Evolutionary conservation across 1,140 invertebrate species (phyloP), one percentile per base, ranked within the genome.

Genomic region (Drosophila guanche): DNA sequence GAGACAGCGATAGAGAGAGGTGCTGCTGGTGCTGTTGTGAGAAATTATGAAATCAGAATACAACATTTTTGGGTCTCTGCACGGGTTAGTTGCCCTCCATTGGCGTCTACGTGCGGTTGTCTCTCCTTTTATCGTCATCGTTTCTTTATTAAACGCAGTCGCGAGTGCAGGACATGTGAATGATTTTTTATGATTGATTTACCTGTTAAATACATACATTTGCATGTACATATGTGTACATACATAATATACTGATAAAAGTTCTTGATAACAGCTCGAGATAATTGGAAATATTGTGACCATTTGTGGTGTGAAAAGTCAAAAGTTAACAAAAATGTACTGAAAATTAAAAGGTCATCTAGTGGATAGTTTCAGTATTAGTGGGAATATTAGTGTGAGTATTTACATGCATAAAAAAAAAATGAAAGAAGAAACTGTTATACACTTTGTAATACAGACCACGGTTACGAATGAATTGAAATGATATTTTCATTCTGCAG

Each of bases 21-120:
- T n/a, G 22, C 25, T 29, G 33, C 33, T 37, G 33, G 29, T 29
- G 27, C 8, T 60, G 52, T 37, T 37, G 41, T 43, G 56, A 58
- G 60, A 73, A 66, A 66, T 81, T 86, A 88, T 86, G 81, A 86
- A 88, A 86, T 86, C 50, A 71, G 60, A 63, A 45, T 46, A 42
- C 29, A 20, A 43, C 16, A 50, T 76, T 73, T 72, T 84, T 56
- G 33, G 50, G 67, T 45, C 50, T 42, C 51, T 43, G 53, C 5
- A 6, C 25, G 25, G 6, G 60, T 86, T 88, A 86, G 81, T 86
- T 74, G 83, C 40, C 63, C 59, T 71, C 62, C 74, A 55, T 59
- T 68, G 54, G 69, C 68, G 53, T 75, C 53, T 58, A 57, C 51
- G 81, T 88, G 83, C 81, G 81, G 81, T 88, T 58, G 77, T 76